A percentile compares a stretch with the other conserved stretches of the same genome.
phyloP scores from a whole-genome alignment of 1,140 invertebrate genomes.

The Camponotus pennsylvanicus region DNA sequence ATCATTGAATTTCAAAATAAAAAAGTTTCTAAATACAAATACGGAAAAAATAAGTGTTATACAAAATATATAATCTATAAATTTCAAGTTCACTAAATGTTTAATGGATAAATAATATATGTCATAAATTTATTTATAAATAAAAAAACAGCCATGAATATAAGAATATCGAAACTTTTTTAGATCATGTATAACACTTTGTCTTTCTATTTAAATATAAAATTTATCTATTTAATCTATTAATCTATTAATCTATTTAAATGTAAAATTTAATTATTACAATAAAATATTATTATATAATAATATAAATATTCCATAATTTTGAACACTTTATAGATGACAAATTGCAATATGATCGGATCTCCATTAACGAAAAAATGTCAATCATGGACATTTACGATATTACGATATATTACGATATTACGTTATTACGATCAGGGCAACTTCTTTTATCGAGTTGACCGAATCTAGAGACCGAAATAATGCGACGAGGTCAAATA shows the following conservation, averaged over 20 bases:
- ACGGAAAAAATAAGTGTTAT: neutral
- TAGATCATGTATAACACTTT: neutral
- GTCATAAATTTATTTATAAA: neutral
- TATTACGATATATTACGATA: too few relatives aligned
- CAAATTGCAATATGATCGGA: neutral
- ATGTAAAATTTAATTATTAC: neutral
- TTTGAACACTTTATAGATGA: neutral
- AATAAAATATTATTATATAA: neutral
- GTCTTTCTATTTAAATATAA: neutral
- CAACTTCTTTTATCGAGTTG: neutral
- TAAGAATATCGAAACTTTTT: neutral
- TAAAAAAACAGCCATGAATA: neutral
- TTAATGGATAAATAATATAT: neutral
- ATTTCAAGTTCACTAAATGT: neutral
- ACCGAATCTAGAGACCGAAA: neutral
- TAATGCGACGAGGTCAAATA: neutral
- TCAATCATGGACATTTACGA: neutral
- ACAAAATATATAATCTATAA: neutral
- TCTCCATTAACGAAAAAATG: conserved; percentile 9
- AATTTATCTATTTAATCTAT: too few relatives aligned
- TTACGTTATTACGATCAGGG: conserved; percentile 15
- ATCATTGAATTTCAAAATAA: neutral
- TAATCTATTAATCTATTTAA: neutral
- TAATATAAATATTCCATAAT: neutral
- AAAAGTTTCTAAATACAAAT: neutral